Evolutionary conservation across 2,797 vertebrate genomes (phyloP).

Genomic region (Sebastiscus tertius): DNA sequence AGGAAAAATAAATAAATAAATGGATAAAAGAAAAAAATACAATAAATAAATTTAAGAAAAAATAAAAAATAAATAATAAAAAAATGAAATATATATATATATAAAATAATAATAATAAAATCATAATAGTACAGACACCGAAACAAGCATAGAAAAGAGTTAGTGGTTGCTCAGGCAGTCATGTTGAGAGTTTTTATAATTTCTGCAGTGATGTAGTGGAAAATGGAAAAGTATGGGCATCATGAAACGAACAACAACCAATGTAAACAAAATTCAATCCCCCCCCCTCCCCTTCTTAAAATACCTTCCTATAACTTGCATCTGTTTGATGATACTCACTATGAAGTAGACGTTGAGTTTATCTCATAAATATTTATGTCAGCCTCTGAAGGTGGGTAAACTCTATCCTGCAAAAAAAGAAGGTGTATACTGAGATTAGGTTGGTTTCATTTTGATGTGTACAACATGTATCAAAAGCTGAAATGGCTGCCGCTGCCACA

Average conservation of each 20-base stretch:
- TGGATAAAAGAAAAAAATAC: too few species aligned
- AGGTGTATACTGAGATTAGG: constrained; percentile 35
- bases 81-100: too few species aligned
- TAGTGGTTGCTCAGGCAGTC: neutral
- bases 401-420: constrained; percentile 23
- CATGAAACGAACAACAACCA: constrained; percentile 27
- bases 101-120: too few species aligned
- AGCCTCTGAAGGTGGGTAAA: constrained; percentile 35
- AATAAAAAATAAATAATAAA: too few species aligned
- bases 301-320: constrained; percentile 44
- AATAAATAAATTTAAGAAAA: too few species aligned
- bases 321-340: constrained; percentile 47
- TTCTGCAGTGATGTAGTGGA: constrained; percentile 7
- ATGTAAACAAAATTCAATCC: constrained; percentile 55
- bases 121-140: too few species aligned
- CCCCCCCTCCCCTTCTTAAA: constrained; percentile 25
- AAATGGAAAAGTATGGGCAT: neutral
- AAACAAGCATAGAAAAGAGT: too few species aligned
- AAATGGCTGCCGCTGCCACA: constrained; percentile 23
- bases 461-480: constrained; percentile 40
- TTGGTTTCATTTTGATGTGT: constrained; percentile 31
- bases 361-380: constrained; percentile 63
- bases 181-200: constrained; percentile 14
- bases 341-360: constrained; percentile 31
- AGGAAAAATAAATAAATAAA: too few species aligned